Evolutionary conservation across 1,140 invertebrate species (phyloP), one percentile per base, ranked within the genome.

Genomic region (Aphidius gifuensis): DNA sequence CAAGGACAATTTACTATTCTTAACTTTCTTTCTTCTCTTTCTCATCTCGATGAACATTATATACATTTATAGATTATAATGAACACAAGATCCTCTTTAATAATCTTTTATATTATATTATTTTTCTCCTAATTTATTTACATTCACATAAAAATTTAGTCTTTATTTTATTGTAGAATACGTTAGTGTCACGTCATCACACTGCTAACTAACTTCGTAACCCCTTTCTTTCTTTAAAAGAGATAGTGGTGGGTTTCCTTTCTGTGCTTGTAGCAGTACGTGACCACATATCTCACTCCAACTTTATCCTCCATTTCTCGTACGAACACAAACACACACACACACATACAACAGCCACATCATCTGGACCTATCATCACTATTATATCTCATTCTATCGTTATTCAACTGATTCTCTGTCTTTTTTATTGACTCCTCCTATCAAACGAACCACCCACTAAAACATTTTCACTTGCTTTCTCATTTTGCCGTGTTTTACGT

Each of bases 151-250:
- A 65, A 23, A 9, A 23, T 61, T 49, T 43, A 1, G 5, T 16
- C 40, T 23, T 38, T 5, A 48, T 54, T 42, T 46, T 38, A 38
- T 61, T 67, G 64, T 59, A 59, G 66, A 64, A 60, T 60, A 64
- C 63, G 57, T 61, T 48, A 60, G 61, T 58, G 61, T 68, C 66
- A 69, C 68, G 64, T 67, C 69, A 72, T 71, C 70, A 75, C 71
- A 65, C 72, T 67, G 65, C 71, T 73, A 75, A 74, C 70, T 77
- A 74, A 75, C 71, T 74, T 70, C 64, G 68, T 68, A 72, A 73
- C 66, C 67, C 70, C 61, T 32, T 69, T 69, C 63, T 60, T 58
- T 42, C 47, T 11, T 54, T 57, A 57, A 32, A 32, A 32, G 56
- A 60, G 63, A 46, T 55, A 57, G 53, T 48, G 66, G 64, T 70